Base-by-base conservation (phyloP, 2,797 vertebrate species). In the Gephyroberyx darwinii region DNA sequence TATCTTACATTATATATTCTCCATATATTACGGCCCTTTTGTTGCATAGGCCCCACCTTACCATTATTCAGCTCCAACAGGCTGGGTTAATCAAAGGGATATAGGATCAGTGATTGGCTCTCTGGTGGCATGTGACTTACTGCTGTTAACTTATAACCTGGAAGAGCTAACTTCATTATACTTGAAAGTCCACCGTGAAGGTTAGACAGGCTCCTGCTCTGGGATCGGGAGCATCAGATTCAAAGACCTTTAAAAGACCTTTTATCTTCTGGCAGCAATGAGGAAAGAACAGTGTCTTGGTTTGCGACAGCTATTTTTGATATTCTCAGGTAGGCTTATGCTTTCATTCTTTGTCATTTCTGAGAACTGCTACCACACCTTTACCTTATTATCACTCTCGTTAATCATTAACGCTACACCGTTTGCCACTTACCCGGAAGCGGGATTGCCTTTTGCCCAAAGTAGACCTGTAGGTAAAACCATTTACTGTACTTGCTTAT, bases 401-500 rank as follows among this genome's bases (percentile, higher is more conserved):
- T 90, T 90, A 91, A 92, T 90, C 62, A 89, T 90, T 88, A 80
- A 89, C 20, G 73, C 26, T 66, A 26, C 37, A 56, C 31, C 14
- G 35, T 43, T 79, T 72, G 52, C 56, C 31, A 5, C 56, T 75
- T 8, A 68, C 35, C 45, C 16, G 73, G 74, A 89, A 83, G 61
- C 10, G 53, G 8, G 52, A 20, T 47, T 51, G 19, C 0, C 16
- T 56, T 76, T 57, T 7, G 53, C 9, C 65, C 1, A 48, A 70
- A 43, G 41, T 33, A 80, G 4, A 47, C 12, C 39, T 69, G 43
- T 10, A 2, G 26, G 13, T 59, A 35, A 62, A 65, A 65, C n/a
- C 2, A 30, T 61, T 37, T 45, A 26, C 41, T 55, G 3, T 19
- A 13, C 20, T 50, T 51, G 2, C 2, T 2, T 26, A n/a, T 4